phyloP scores from a whole-genome alignment of 2,888 invertebrate species.

The Epinotia brunnichana region DNA sequence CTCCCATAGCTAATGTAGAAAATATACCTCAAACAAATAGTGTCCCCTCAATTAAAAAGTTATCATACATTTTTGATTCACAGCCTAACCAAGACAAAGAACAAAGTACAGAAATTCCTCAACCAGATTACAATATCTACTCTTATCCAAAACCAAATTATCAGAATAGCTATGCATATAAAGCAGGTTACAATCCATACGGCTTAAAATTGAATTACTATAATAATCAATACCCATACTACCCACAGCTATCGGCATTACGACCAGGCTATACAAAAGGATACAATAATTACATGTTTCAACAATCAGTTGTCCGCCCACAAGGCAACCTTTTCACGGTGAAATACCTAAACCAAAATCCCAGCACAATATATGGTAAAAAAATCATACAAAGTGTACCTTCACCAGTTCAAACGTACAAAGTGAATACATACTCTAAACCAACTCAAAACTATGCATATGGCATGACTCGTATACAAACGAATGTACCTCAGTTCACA shows the following conservation, averaged over 20 bases:
- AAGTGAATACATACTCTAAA: background rate
- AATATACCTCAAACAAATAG: background rate
- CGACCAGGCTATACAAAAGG: background rate
- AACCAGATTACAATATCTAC: background rate
- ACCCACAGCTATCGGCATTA: background rate
- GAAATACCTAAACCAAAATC: background rate
- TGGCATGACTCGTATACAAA: background rate
- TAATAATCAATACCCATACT: conserved; percentile 1
- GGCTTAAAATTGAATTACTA: background rate
- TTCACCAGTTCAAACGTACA: background rate
- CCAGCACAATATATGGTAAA: background rate
- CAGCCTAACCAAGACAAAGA: background rate
- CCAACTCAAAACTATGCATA: background rate
- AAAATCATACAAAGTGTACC: background rate
- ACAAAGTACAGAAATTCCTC: background rate
- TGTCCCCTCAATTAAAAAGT: background rate
- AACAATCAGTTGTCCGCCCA: background rate
- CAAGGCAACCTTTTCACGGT: background rate
- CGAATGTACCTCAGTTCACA: background rate
- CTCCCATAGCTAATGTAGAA: background rate
- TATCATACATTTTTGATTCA: background rate
- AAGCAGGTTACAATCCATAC: background rate
- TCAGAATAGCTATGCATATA: background rate
- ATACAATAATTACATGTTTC: background rate
- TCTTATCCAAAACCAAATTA: background rate